Evolutionary conservation across 2,113 vertebrate species (phyloP).

Genomic region (Gavia stellata): DNA sequence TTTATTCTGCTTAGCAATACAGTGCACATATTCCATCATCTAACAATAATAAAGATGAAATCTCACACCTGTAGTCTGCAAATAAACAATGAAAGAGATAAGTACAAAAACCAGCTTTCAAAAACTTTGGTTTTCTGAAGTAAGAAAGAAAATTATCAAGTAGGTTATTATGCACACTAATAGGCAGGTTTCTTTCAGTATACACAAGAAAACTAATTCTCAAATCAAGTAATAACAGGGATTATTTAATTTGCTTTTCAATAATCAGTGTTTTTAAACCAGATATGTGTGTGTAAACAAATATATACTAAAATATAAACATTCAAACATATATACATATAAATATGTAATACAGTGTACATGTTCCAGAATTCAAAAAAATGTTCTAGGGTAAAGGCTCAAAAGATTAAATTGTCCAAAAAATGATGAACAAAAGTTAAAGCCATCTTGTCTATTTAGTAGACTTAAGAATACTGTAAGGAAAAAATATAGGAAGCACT

Average conservation of each 20-base stretch:
- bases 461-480: not conserved
- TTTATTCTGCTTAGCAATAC: not conserved
- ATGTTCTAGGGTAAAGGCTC: not conserved
- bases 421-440: not conserved
- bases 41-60: not conserved
- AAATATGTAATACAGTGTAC: not conserved
- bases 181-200: not conserved
- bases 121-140: not conserved
- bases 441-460: not conserved
- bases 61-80: not conserved
- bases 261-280: not conserved
- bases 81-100: not conserved
- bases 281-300: not conserved
- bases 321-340: not conserved
- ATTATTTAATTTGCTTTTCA: not conserved
- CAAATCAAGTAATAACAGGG: not conserved
- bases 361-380: not conserved
- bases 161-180: not conserved
- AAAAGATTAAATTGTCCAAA: not conserved
- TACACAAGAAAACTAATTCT: not conserved
- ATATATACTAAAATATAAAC: not conserved
- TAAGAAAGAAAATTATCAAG: not conserved
- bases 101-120: not conserved
- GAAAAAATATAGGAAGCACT: not conserved
- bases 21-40: not conserved